Base-by-base conservation (phyloP, 2,797 vertebrate species). In the Anabacerthia variegaticeps region DNA sequence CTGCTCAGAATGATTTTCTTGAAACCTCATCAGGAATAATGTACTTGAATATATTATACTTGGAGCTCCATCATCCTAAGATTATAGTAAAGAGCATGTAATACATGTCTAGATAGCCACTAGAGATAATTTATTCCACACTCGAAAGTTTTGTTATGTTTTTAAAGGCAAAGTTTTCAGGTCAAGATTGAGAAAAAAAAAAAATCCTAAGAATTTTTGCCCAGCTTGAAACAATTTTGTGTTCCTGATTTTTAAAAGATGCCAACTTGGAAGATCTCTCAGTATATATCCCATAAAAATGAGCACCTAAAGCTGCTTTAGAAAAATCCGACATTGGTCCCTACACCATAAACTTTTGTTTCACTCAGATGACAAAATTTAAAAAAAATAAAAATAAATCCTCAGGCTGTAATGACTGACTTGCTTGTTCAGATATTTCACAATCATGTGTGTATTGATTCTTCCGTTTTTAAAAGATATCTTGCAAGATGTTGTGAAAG, bases 11-110 rank as follows among this genome's bases (percentile, higher is more conserved):
- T 37, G 62, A 54, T 32, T 90, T 17, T 77, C 56, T 74, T 85
- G 81, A 94, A 95, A 88, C 46, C n/a, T 90, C 74, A 81, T 75
- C 62, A 92, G 26, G 32, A 94, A 49, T 58, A 91, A 87, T 27
- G 16, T 54, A 72, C 14, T 89, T 87, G 27, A 81, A 58, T 51
- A 15, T 92, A 48, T 79, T 94, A 43, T 72, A n/a, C 24, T 88
- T 92, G 79, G 72, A 93, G 41, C 19, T 71, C 51, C 12, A 12
- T 68, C 52, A 56, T 11, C 27, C n/a, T 85, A 75, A 77, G 14
- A 85, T 76, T 88, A 67, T 32, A 58, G 26, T 56, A 75, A 88
- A 65, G 16, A 91, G 6, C 68, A 61, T 88, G 59, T 74, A 88
- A 93, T 58, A 43, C 32, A 85, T 0, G 0, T 85, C 59, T 63